Conservation (phyloP, 1,140 invertebrate genomes). For the Saccostrea glomerata region DNA sequence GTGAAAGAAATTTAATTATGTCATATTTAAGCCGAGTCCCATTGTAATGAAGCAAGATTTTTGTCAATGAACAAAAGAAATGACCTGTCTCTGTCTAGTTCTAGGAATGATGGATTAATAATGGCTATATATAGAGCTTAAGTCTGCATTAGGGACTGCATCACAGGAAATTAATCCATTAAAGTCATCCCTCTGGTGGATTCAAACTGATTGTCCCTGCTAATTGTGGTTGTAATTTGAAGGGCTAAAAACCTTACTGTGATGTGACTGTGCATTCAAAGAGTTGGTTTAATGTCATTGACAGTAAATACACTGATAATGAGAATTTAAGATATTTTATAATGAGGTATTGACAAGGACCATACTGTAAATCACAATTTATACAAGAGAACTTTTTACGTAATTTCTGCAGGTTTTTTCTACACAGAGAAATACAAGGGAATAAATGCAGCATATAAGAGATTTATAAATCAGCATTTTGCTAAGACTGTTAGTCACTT, state of each 20-base stretch:
- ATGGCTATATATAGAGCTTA: not conserved
- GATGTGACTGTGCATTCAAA: too few species aligned
- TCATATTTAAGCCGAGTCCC: too few species aligned
- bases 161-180: slow-evolving; percentile 19
- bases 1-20: not conserved
- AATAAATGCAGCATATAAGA: too few species aligned
- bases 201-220: not conserved
- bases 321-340: not conserved
- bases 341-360: not conserved
- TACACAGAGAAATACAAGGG: too few species aligned
- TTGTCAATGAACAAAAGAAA: not conserved
- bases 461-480: too few species aligned
- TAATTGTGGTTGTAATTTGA: not conserved
- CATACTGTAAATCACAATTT: too few species aligned
- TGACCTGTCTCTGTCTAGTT: not conserved
- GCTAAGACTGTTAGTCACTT: too few species aligned
- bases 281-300: too few species aligned
- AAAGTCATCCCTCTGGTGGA: not conserved
- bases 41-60: not conserved
- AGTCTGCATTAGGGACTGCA: not conserved
- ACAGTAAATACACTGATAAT: not conserved
- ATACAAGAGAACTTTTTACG: too few species aligned
- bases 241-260: not conserved
- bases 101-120: not conserved
- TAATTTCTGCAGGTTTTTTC: too few species aligned